Evolutionary conservation across 2,888 invertebrate species (phyloP).

Genomic region (Caenorhabditis sinica): DNA sequence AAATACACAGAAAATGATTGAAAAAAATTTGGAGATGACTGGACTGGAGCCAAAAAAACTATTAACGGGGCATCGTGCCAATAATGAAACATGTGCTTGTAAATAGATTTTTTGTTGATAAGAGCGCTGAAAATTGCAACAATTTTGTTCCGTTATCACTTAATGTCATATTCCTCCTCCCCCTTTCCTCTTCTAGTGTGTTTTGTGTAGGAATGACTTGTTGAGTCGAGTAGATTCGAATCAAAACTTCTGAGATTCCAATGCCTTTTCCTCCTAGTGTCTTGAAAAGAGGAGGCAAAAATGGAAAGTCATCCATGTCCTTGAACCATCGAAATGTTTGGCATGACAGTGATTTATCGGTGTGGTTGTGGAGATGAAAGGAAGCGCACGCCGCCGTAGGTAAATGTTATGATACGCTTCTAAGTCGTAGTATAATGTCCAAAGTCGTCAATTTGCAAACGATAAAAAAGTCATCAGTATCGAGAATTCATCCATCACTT

Average conservation of each 20-base stretch:
- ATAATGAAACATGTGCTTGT: slow-evolving; percentile 33
- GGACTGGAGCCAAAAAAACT: slow-evolving; percentile 20
- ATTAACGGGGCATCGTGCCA: slow-evolving; percentile 12
- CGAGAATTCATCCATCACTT: slow-evolving; percentile 50
- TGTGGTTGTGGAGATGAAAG: slow-evolving; percentile 43
- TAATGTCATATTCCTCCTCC: slow-evolving; percentile 14
- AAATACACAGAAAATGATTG: too few species aligned
- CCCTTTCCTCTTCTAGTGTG: slow-evolving; percentile 16
- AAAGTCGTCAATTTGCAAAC: slow-evolving; percentile 1
- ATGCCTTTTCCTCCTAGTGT: not conserved
- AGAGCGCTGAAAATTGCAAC: slow-evolving; percentile 45
- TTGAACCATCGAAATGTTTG: slow-evolving; percentile 56
- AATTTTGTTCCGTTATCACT: slow-evolving; percentile 34
- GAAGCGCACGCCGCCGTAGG: slow-evolving; percentile 19
- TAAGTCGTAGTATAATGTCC: slow-evolving; percentile 14
- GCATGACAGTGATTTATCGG: slow-evolving; percentile 59
- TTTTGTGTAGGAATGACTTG: slow-evolving; percentile 18
- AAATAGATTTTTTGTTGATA: slow-evolving; percentile 30
- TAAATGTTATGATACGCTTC: slow-evolving; percentile 62
- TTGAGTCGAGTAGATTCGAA: slow-evolving; percentile 2
- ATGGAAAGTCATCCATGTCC: slow-evolving; percentile 21
- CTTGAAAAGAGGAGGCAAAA: slow-evolving; percentile 11
- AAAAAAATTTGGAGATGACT: not conserved
- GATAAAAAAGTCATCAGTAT: slow-evolving; percentile 19
- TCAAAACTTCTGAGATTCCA: not conserved